Evolutionary conservation across 2,888 invertebrate genomes (phyloP).

Genomic region (Apeira syringaria): DNA sequence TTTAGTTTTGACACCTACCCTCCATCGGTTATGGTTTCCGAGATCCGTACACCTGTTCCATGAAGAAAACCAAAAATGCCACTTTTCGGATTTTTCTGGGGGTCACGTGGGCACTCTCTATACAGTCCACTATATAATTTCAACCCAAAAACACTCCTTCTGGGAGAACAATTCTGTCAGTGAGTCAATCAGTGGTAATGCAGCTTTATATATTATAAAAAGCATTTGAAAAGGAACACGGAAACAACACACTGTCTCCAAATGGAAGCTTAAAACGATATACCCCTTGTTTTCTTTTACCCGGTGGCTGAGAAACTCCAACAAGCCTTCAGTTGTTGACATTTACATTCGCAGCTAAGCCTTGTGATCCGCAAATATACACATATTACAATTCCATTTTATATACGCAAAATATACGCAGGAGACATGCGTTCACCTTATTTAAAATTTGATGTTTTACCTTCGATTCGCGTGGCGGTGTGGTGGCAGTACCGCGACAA

Average conservation of each 20-base stretch:
- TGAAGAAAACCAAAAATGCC: no score
- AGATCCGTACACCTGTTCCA: no score
- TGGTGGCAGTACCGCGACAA: slow-evolving; percentile 57
- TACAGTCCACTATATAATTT: no score
- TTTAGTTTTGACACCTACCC: no score
- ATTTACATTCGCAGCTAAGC: slow-evolving; percentile 22
- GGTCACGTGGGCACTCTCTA: no score
- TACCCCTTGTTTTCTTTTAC: slow-evolving; percentile 15
- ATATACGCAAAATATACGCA: slow-evolving; percentile 41
- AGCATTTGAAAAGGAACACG: background rate
- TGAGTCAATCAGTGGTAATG: no score
- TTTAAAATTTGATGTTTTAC: slow-evolving; percentile 62
- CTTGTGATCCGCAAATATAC: slow-evolving; percentile 31
- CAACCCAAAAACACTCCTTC: no score
- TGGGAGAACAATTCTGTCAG: no score
- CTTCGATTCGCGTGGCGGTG: slow-evolving; percentile 57
- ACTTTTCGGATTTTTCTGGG: no score
- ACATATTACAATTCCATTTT: slow-evolving; percentile 34
- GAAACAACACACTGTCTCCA: slow-evolving; percentile 1
- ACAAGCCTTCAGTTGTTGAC: slow-evolving; percentile 19
- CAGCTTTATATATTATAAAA: no score
- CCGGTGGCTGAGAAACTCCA: slow-evolving; percentile 10
- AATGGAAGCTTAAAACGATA: slow-evolving; percentile 13
- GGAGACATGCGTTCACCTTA: slow-evolving; percentile 48
- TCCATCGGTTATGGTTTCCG: no score